These are phyloP conservation scores for Caenorhabditis wallacei DNA, from an alignment of 2,888 invertebrate species.

Conservation along the genomic window DNA sequence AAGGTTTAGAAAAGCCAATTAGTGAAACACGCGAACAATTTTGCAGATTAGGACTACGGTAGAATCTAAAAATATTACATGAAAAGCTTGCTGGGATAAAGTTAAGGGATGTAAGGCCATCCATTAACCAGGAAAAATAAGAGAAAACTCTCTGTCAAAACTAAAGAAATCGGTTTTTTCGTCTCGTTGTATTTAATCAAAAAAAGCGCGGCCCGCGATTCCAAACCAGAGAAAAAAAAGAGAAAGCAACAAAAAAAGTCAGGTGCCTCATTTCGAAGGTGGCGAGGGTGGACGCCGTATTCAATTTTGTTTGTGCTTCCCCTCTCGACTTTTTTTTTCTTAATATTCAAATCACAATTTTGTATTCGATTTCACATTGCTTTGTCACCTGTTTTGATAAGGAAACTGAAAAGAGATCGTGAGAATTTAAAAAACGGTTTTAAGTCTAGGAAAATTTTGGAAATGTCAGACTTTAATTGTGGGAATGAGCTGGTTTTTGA, in stretches of 20 bases:
- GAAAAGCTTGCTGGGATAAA: too few species aligned
- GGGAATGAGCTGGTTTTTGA: constrained; percentile 7
- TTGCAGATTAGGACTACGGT: too few species aligned
- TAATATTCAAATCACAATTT: background rate
- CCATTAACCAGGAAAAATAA: constrained; percentile 1
- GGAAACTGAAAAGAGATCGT: background rate
- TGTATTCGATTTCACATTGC: background rate
- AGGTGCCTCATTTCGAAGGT: constrained; percentile 40
- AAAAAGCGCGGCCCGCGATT: constrained; percentile 26
- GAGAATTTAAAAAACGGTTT: background rate
- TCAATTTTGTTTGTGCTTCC: constrained; percentile 3
- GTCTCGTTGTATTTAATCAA: constrained; percentile 55
- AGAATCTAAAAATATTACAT: too few species aligned
- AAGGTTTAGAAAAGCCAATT: too few species aligned
- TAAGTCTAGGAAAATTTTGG: constrained; percentile 1
- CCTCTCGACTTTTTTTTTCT: background rate
- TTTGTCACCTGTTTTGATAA: constrained; percentile 4
- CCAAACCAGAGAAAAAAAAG: constrained; percentile 23
- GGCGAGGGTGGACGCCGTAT: constrained; percentile 4
- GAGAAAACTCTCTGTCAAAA: background rate
- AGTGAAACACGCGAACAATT: background rate
- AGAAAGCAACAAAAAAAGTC: constrained; percentile 27
- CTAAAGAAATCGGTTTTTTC: constrained; percentile 43
- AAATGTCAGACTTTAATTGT: constrained; percentile 11
- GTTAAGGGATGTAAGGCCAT: too few species aligned